Evolutionary conservation across 2,113 vertebrate genomes (phyloP).

Genomic region (Psettodes erumei): DNA sequence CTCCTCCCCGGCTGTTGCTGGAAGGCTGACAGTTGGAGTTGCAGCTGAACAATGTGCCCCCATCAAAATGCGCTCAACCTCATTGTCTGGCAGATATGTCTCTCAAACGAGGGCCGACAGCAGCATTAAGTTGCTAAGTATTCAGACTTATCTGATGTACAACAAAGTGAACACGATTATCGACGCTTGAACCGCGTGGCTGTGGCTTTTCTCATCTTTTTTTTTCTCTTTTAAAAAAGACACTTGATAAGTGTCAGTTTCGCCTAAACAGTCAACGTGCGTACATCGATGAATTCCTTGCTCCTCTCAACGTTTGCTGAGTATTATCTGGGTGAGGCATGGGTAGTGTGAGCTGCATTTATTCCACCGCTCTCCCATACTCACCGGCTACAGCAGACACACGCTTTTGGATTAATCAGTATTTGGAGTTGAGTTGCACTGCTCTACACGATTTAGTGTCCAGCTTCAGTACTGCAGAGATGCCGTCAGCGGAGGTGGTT

Average conservation of each 20-base stretch:
- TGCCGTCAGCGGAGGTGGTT: slow-evolving; percentile 7
- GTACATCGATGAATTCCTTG: background rate
- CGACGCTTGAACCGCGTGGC: background rate
- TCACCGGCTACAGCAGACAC: no score
- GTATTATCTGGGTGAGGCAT: background rate
- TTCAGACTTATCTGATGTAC: slow-evolving; percentile 37
- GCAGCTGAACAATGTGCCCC: slow-evolving; percentile 45
- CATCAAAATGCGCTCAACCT: slow-evolving; percentile 46
- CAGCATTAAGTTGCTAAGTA: slow-evolving; percentile 31
- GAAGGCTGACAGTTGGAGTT: slow-evolving; percentile 50
- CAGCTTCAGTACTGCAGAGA: slow-evolving; percentile 20
- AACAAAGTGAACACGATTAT: slow-evolving; percentile 27
- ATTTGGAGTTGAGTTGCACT: background rate
- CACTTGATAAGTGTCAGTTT: background rate
- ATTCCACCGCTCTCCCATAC: no score
- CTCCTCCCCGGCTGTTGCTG: slow-evolving; percentile 47
- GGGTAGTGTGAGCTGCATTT: background rate
- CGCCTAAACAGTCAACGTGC: background rate
- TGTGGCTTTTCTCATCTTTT: background rate
- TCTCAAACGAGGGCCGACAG: slow-evolving; percentile 42
- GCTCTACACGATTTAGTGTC: slow-evolving; percentile 18
- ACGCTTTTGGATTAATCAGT: no score
- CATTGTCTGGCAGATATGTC: slow-evolving; percentile 55
- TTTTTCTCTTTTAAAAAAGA: background rate
- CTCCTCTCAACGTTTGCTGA: background rate